These are phyloP conservation scores for Acanthacorydalis orientalis DNA, from an alignment of 2,888 invertebrate species.

Conservation along the genomic window DNA sequence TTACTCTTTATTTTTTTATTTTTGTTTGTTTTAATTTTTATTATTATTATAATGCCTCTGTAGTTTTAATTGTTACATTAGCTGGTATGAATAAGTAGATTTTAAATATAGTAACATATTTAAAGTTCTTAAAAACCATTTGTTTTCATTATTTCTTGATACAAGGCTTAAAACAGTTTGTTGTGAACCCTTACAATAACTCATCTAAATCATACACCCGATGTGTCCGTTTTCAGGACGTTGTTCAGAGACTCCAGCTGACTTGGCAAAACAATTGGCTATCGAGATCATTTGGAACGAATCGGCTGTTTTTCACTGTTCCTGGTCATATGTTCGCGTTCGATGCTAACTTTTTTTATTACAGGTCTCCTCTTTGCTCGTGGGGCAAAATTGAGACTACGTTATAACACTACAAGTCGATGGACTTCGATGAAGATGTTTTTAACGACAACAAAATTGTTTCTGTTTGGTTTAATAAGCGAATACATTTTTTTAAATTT, in stretches of 20 bases:
- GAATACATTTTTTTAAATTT: neutral
- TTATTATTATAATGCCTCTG: neutral
- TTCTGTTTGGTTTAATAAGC: neutral
- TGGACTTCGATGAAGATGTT: no score
- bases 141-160: no score
- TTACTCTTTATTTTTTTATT: neutral
- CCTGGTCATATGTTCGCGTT: conserved; percentile 84
- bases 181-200: neutral
- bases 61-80: neutral
- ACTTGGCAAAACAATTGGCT: conserved; percentile 8
- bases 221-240: neutral
- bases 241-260: neutral
- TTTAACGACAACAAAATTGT: neutral
- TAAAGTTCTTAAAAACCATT: no score
- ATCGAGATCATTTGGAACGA: conserved; percentile 2
- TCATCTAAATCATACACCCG: conserved; percentile 1
- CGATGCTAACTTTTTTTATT: conserved; percentile 43
- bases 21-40: neutral
- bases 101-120: no score
- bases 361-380: conserved; percentile 84
- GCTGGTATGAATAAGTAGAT: neutral
- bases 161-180: conserved; percentile 12
- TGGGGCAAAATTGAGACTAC: conserved; percentile 52
- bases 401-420: neutral
- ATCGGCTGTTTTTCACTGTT: conserved; percentile 31